These are phyloP conservation scores for Channa maculata DNA, from an alignment of 2,113 vertebrate species.

Conservation along the genomic window DNA sequence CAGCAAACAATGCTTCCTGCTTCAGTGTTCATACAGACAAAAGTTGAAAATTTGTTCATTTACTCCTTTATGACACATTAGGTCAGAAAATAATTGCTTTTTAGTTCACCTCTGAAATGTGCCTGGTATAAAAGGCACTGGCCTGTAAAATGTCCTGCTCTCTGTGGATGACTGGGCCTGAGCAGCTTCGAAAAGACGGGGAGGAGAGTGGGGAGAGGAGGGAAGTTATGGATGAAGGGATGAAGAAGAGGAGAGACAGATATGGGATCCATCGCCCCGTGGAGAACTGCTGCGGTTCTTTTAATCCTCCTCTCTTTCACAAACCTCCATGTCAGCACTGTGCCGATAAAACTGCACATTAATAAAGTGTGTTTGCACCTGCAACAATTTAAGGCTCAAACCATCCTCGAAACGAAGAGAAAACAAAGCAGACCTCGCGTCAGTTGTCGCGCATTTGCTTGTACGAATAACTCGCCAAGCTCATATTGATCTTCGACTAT, in stretches of 20 bases:
- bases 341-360: background rate
- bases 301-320: background rate
- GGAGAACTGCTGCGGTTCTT: slow-evolving; percentile 13
- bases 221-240: slow-evolving; percentile 7
- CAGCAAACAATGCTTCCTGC: too few relatives aligned
- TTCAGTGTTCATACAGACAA: too few relatives aligned
- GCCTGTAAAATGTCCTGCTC: slow-evolving; percentile 20
- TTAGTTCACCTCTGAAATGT: slow-evolving; percentile 10
- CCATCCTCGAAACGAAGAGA: too few relatives aligned
- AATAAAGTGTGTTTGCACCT: too few relatives aligned
- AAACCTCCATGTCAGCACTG: slow-evolving; percentile 16
- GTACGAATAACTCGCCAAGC: too few relatives aligned
- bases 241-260: background rate
- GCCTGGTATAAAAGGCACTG: background rate
- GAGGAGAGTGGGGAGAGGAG: background rate
- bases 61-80: too few relatives aligned
- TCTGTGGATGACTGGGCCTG: slow-evolving; percentile 15
- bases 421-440: background rate
- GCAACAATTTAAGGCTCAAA: too few relatives aligned
- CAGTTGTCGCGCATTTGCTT: background rate
- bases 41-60: too few relatives aligned
- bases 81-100: background rate
- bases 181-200: slow-evolving; percentile 9
- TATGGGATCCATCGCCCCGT: background rate
- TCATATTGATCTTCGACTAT: background rate